These are phyloP conservation scores for Cheilosia grossa DNA, from an alignment of 2,888 invertebrate species.

Conservation along the genomic window DNA sequence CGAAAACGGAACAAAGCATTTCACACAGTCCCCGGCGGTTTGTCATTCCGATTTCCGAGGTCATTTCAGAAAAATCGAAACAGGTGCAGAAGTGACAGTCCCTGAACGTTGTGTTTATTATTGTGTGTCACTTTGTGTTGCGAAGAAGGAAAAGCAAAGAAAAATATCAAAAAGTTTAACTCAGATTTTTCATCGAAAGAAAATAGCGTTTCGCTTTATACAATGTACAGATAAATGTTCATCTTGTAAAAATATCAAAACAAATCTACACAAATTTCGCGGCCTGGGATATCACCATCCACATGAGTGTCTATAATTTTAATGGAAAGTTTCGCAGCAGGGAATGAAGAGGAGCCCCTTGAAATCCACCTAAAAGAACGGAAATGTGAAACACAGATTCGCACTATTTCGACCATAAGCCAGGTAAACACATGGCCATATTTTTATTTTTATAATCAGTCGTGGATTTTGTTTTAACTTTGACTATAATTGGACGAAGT, in stretches of 20 bases:
- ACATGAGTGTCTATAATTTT: slow-evolving; percentile 73
- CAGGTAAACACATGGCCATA: slow-evolving; percentile 64
- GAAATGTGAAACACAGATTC: slow-evolving; percentile 78
- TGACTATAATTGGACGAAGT: slow-evolving; percentile 8
- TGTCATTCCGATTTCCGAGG: slow-evolving; percentile 41
- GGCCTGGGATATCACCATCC: slow-evolving; percentile 14
- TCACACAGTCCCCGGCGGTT: slow-evolving; percentile 38
- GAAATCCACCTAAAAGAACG: slow-evolving; percentile 57
- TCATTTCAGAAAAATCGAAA: slow-evolving; percentile 58
- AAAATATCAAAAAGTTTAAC: slow-evolving; percentile 7
- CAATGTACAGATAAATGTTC: slow-evolving; percentile 7
- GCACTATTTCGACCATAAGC: slow-evolving; percentile 76
- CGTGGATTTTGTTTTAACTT: background rate
- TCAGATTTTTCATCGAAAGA: slow-evolving; percentile 7
- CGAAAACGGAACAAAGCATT: slow-evolving; percentile 35
- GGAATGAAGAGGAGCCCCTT: slow-evolving; percentile 70
- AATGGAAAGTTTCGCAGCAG: slow-evolving; percentile 77
- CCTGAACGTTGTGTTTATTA: slow-evolving; percentile 41
- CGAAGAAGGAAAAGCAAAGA: slow-evolving; percentile 8
- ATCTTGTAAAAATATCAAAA: slow-evolving; percentile 3
- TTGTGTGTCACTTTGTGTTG: slow-evolving; percentile 65
- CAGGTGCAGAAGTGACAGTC: slow-evolving; percentile 64
- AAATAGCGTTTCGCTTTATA: slow-evolving; percentile 9
- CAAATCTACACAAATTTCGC: slow-evolving; percentile 8
- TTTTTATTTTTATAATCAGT: slow-evolving; percentile 14